A percentile compares a stretch with the other conserved stretches of the same genome.
Evolutionary conservation across 2,888 invertebrate genomes (phyloP).

Genomic region (Netelia fuscicornis): DNA sequence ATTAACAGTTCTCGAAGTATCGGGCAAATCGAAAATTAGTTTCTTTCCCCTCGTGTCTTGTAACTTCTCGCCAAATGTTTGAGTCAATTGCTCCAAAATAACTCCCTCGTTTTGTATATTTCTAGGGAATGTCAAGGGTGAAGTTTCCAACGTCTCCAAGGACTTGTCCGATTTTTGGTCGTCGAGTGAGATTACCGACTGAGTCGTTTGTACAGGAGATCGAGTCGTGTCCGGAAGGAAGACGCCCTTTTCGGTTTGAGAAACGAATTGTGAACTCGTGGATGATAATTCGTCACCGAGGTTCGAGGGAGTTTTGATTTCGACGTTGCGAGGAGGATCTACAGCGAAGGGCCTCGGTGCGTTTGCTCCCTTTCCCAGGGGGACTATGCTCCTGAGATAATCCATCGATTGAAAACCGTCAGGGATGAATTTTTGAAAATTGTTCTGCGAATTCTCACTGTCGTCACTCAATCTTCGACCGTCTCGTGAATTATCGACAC

Average conservation of each 20-base stretch:
- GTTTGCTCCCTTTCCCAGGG: constrained; percentile 52
- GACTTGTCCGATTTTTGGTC: constrained; percentile 35
- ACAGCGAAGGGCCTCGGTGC: constrained; percentile 66
- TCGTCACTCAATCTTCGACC: constrained; percentile 4
- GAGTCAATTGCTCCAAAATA: constrained; percentile 64
- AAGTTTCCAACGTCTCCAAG: constrained; percentile 29
- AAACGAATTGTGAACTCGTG: background rate
- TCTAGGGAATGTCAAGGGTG: constrained; percentile 1
- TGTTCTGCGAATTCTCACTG: constrained; percentile 5
- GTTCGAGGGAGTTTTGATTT: constrained; percentile 14
- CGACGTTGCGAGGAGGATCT: background rate
- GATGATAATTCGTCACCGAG: background rate
- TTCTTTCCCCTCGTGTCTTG: constrained; percentile 34
- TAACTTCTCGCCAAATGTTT: constrained; percentile 70
- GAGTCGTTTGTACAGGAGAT: background rate
- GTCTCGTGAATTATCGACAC: background rate
- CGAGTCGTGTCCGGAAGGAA: background rate
- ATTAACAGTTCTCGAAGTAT: constrained; percentile 62
- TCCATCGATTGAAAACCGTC: constrained; percentile 30
- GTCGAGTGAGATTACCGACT: background rate
- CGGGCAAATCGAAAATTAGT: constrained; percentile 69
- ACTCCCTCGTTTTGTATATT: constrained; percentile 60
- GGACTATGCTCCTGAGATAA: constrained; percentile 38
- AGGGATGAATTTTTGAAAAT: background rate
- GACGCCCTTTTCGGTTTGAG: constrained; percentile 2